Evolutionary conservation across 92 coral and sea anemone species (phyloP).

Genomic region (Epizoanthus scotinus): DNA sequence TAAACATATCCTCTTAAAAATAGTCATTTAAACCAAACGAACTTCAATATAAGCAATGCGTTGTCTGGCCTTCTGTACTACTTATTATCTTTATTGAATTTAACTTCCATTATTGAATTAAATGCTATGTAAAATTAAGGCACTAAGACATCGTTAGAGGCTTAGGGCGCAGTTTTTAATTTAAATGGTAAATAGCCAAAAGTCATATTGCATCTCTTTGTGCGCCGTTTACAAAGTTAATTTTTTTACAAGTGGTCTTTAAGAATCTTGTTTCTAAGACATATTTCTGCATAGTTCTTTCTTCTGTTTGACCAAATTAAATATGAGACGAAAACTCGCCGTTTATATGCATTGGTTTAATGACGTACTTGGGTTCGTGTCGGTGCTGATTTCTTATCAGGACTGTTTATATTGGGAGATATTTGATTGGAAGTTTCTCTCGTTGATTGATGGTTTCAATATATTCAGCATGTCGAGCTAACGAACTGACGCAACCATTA

Average conservation of each 20-base stretch:
- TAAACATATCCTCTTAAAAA: conserved; percentile 39
- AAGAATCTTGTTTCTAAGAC: not conserved
- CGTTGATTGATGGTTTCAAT: too few relatives aligned
- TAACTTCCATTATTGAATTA: conserved; percentile 47
- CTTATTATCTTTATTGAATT: conserved; percentile 40
- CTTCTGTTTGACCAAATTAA: not conserved
- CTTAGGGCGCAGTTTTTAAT: conserved; percentile 27
- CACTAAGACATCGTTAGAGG: conserved; percentile 38
- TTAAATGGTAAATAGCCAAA: conserved; percentile 32
- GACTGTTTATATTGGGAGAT: too few relatives aligned
- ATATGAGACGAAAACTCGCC: not conserved
- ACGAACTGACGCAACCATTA: too few relatives aligned
- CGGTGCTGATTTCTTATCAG: too few relatives aligned
- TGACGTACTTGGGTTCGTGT: too few relatives aligned
- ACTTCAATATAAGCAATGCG: conserved; percentile 28
- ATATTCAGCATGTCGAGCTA: too few relatives aligned
- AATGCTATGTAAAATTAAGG: conserved; percentile 41
- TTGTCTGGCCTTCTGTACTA: conserved; percentile 20
- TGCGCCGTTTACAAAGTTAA: not conserved
- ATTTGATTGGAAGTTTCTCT: too few relatives aligned
- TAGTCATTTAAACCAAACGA: conserved; percentile 23
- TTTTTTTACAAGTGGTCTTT: not conserved
- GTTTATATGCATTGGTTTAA: not conserved
- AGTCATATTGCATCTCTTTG: conserved; percentile 14
- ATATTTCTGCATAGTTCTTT: not conserved